A percentile compares a stretch with the other conserved stretches of the same genome.
phyloP scores from a whole-genome alignment of 2,797 vertebrate genomes.

The Tamandua tetradactyla region DNA sequence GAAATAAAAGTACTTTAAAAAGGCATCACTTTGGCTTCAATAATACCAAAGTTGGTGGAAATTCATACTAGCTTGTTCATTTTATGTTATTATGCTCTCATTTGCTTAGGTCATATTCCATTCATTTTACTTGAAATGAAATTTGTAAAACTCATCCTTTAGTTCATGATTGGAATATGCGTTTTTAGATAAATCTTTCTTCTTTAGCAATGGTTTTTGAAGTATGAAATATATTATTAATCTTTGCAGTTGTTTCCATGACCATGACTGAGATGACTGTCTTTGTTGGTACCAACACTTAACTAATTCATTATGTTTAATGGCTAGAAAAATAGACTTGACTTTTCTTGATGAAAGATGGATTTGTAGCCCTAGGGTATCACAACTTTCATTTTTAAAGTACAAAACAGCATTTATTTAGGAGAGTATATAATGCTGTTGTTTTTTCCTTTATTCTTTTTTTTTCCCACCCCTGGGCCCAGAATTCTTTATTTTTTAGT shows the following conservation, averaged over 20 bases:
- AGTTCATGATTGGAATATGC: constrained; percentile 39
- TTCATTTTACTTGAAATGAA: constrained; percentile 69
- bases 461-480: no score
- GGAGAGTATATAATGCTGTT: neutral
- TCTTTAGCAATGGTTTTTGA: neutral
- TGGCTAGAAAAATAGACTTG: constrained; percentile 5
- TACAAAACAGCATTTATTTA: neutral
- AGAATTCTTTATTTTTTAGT: neutral
- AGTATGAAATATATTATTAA: neutral
- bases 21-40: constrained; percentile 48
- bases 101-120: constrained; percentile 49
- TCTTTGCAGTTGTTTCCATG: neutral
- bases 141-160: constrained; percentile 57
- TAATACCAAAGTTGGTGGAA: constrained; percentile 46
- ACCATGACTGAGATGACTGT: neutral
- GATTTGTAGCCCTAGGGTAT: neutral
- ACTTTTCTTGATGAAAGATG: constrained; percentile 13
- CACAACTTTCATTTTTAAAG: neutral
- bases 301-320: constrained; percentile 27
- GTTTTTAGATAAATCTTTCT: constrained; percentile 42
- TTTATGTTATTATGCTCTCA: constrained; percentile 43
- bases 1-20: constrained; percentile 66
- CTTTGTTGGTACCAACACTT: constrained; percentile 3
- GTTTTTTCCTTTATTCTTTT: neutral
- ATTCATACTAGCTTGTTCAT: constrained; percentile 56